Conservation (phyloP, 2,888 invertebrate genomes). For the Yponomeuta plumbellus region DNA sequence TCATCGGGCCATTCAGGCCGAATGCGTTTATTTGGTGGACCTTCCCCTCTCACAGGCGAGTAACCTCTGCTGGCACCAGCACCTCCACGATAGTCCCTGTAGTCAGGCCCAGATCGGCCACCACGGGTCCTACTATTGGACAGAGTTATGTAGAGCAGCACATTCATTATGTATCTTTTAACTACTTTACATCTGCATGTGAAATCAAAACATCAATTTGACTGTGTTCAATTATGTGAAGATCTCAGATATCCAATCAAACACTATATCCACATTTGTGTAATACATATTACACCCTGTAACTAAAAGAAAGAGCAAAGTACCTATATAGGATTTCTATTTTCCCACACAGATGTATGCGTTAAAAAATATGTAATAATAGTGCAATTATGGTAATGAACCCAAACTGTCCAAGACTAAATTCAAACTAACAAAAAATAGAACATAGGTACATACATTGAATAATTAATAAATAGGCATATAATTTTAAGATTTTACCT, state of each 20-base stretch:
- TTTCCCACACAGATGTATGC: no score
- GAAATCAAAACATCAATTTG: not conserved
- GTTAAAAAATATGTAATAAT: no score
- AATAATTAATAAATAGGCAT: constrained; percentile 6
- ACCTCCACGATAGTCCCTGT: constrained; percentile 85
- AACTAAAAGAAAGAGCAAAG: no score
- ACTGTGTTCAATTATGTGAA: not conserved
- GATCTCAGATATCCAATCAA: not conserved
- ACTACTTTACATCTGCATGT: not conserved
- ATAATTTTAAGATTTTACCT: constrained; percentile 39
- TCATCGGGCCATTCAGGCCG: constrained; percentile 82
- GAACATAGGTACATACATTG: not conserved
- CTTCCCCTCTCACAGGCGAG: constrained; percentile 85
- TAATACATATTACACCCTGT: no score
- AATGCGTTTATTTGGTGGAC: constrained; percentile 86
- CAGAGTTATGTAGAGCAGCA: not conserved
- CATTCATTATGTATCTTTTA: not conserved
- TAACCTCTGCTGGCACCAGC: constrained; percentile 82
- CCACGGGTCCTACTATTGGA: constrained; percentile 61
- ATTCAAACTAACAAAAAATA: constrained; percentile 3
- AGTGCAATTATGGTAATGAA: no score
- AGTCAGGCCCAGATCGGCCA: constrained; percentile 85
- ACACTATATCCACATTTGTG: not conserved
- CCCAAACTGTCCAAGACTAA: no score
- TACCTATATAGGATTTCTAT: no score